Base-by-base conservation (phyloP, 2,113 vertebrate species). In the Cephalopholis sonnerati region DNA sequence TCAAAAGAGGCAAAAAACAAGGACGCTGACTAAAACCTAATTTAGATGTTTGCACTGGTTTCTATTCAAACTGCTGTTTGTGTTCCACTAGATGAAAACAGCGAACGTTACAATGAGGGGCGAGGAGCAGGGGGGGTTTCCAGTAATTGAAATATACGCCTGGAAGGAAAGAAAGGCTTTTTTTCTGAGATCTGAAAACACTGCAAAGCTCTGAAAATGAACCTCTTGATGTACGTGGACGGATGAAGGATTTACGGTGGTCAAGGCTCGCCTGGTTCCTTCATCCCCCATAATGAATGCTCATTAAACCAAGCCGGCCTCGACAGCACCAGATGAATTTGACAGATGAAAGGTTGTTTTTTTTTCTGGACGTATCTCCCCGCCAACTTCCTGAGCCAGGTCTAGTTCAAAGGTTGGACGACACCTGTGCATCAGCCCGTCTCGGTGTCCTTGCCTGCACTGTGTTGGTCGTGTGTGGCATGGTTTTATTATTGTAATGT, bases 401-500 rank as follows among this genome's bases (percentile, higher is more conserved):
- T 39, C 71, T 54, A 36, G 54, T 61, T 86, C 80, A 87, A 88
- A 87, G 79, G 84, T 89, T 70, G 36, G 77, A 77, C 3, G 15
- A 71, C 83, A 84, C 51, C 85, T 90, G 79, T 75, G 64, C 70
- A 74, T 74, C 72, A 67, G 48, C 24, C 66, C 20, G 66, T 17
- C 50, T 58, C 5, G 1, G 1, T 59, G 75, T 85, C 63, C 53
- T 67, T 10, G 36, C 51, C 51, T 79, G 66, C 65, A 25, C 39
- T 27, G 44, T 17, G 65, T 65, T 58, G 3, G 3, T 68, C 32
- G 4, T 41, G 65, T 46, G 32, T 74, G 44, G 5, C 77, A 27
- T 48, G 74, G 50, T 77, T 83, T 91, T 86, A 51, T 85, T 74
- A 75, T 80, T 82, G 54, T 84, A 83, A 83, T 69, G 51, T 59